Conservation (phyloP, 2,888 invertebrate species). For the Anticlea derivata region DNA sequence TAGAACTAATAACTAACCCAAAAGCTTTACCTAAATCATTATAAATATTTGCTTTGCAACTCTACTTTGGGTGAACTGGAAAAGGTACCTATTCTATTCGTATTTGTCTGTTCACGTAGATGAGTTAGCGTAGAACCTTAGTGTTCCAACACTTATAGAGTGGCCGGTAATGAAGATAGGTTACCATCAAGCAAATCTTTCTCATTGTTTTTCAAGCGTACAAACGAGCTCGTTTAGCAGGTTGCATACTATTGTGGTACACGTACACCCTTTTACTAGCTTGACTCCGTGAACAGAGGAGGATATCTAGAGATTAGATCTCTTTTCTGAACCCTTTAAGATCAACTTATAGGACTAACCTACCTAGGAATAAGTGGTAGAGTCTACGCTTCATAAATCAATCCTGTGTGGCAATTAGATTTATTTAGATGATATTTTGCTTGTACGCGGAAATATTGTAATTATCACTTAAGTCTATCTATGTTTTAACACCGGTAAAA, state of each 20-base stretch:
- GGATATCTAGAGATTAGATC: conserved; percentile 10
- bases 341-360: conserved; percentile 35
- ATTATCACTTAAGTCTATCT: conserved; percentile 13
- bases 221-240: not conserved
- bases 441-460: conserved; percentile 23
- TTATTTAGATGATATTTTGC: conserved; percentile 36
- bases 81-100: conserved; percentile 19
- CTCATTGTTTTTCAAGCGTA: too few species aligned
- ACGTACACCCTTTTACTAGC: too few species aligned
- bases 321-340: conserved; percentile 52
- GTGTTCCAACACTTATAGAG: not conserved
- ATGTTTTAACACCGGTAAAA: conserved; percentile 12
- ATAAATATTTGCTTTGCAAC: conserved; percentile 47
- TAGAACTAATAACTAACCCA: conserved; percentile 35
- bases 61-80: conserved; percentile 40
- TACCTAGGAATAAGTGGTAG: conserved; percentile 46
- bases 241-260: too few species aligned
- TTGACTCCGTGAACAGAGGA: conserved; percentile 13
- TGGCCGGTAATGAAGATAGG: too few species aligned
- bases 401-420: conserved; percentile 41
- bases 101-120: conserved; percentile 13
- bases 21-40: conserved; percentile 42
- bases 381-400: conserved; percentile 41
- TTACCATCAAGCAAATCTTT: too few species aligned
- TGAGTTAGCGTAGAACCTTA: conserved; percentile 9